Conservation (phyloP, 1,140 invertebrate species). For the Acarapis woodi region DNA sequence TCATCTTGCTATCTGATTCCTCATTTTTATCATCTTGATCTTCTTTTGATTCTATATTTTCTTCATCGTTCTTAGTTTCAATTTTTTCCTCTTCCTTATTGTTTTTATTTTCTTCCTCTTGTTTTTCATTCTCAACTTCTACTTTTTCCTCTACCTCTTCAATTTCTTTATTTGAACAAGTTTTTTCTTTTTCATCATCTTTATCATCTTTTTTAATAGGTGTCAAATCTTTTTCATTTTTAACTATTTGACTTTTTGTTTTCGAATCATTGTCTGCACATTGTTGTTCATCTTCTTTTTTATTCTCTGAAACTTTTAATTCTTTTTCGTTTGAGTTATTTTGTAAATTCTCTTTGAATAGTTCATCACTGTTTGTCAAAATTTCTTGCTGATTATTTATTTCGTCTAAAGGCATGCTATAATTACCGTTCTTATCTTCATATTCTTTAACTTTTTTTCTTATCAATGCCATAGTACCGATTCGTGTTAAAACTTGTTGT, state of each 20-base stretch:
- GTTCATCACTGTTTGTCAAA: not conserved
- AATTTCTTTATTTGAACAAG: not conserved
- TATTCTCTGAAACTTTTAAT: too few species aligned
- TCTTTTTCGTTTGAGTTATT: not conserved
- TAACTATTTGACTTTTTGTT: not conserved
- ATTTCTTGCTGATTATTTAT: not conserved
- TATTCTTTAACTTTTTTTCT: slow-evolving; percentile 98
- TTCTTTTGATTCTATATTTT: slow-evolving; percentile 10
- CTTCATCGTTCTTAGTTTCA: not conserved
- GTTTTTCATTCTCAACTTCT: not conserved
- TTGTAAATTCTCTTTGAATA: not conserved
- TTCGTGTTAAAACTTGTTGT: slow-evolving; percentile 89
- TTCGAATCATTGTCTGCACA: not conserved
- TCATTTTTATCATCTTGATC: slow-evolving; percentile 18
- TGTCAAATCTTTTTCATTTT: not conserved
- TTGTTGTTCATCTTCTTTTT: too few species aligned
- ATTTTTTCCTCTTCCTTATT: not conserved
- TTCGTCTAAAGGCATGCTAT: slow-evolving; percentile 49
- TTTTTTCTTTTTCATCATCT: not conserved
- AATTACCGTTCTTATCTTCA: slow-evolving; percentile 87
- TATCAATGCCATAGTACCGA: slow-evolving; percentile 97
- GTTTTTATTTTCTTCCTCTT: not conserved
- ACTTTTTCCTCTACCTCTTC: not conserved
- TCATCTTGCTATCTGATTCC: not conserved
- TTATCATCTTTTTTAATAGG: not conserved